Evolutionary conservation across 2,113 vertebrate genomes (phyloP), one percentile per base, ranked within the genome.

Genomic region (Eidolon helvum): DNA sequence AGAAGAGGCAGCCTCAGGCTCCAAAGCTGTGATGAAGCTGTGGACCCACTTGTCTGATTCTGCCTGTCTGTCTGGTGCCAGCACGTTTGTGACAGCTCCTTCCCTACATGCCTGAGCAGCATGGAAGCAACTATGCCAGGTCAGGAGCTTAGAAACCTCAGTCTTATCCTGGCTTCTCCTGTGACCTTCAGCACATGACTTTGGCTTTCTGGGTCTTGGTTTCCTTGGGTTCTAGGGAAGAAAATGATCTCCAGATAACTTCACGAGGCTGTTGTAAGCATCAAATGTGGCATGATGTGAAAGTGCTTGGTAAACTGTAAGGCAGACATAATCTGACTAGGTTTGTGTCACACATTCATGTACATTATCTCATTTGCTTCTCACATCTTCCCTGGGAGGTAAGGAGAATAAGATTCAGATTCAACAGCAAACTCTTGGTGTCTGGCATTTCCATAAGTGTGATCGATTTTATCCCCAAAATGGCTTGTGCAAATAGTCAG

Each of bases 321-420:
- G 93, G 93, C 96, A 93, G 87, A 69, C 95, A 59, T 61, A 68
- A 94, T 96, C 95, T 15, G 59, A 83, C 97, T 53, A 96, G 96
- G 93, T 96, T 97, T 96, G 95, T 96, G 96, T 97, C 95, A 96
- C 97, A 97, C 96, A 66, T 98, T 92, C 96, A 50, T 82, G 94
- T 94, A 79, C 97, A 92, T 92, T 43, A 87, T 97, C 96, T 97
- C 96, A 93, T 96, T 98, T 97, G 95, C 93, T 97, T 97, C 97
- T 97, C 97, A 98, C 97, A 84, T 97, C 93, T 94, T 89, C 78
- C 96, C 88, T n/a, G 95, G 24, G 96, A 79, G 96, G 91, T 69
- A 65, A 87, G 66, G 69, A 94, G 95, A 86, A 43, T 10, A 38
- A 84, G 69, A 90, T 95, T 95, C 96, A 35, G 61, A 95, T 63